Conservation (phyloP, 2,797 vertebrate genomes). For the Florisuga fusca region DNA sequence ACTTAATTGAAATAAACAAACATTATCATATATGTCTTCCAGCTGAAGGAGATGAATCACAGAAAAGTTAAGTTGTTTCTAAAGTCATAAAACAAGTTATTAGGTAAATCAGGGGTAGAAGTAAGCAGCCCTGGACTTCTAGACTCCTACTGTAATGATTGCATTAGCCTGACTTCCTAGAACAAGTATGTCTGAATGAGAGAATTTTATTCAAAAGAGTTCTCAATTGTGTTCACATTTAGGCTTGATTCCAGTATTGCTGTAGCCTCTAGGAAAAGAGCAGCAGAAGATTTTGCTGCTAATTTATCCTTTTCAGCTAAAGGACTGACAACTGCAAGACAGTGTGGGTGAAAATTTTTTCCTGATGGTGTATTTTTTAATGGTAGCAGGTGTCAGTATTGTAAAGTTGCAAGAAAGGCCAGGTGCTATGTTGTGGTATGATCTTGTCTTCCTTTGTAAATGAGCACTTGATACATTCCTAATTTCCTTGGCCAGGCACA, state of each 20-base stretch:
- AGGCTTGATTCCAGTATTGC: conserved; percentile 8
- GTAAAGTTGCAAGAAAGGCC: background rate
- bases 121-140: conserved; percentile 24
- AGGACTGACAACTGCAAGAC: background rate
- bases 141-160: conserved; percentile 15
- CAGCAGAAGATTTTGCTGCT: background rate
- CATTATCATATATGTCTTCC: conserved; percentile 21
- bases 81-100: conserved; percentile 37
- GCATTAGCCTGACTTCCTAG: conserved; percentile 31
- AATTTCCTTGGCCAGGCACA: background rate
- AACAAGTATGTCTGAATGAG: conserved; percentile 36
- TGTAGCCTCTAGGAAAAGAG: conserved; percentile 16
- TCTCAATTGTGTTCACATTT: conserved; percentile 51
- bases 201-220: conserved; percentile 54
- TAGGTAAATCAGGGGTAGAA: conserved; percentile 42
- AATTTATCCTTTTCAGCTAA: background rate
- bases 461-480: background rate
- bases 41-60: conserved; percentile 33
- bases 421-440: background rate
- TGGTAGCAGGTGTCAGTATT: background rate
- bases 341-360: background rate
- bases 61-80: conserved; percentile 43
- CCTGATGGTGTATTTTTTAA: background rate
- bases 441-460: background rate
- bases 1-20: conserved; percentile 57